Evolutionary conservation across 2,113 vertebrate genomes (phyloP).

Genomic region (Eudyptes chrysolophus): DNA sequence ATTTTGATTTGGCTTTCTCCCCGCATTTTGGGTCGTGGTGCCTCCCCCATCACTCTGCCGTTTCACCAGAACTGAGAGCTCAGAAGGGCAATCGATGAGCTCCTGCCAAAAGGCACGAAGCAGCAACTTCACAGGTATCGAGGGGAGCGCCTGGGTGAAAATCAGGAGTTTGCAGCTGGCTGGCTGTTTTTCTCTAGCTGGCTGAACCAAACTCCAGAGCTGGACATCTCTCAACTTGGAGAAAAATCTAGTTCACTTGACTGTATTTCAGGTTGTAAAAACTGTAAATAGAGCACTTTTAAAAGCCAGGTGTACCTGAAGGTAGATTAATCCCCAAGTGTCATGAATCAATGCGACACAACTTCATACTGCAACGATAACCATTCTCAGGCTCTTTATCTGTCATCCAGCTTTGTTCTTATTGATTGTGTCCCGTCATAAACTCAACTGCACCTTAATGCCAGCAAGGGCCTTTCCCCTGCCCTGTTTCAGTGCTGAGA

Average conservation of each 20-base stretch:
- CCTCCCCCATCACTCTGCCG: not conserved
- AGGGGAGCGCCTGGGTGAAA: not conserved
- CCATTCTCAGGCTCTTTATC: not conserved
- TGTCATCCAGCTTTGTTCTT: not conserved
- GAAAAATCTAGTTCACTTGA: not conserved
- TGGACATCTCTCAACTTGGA: not conserved
- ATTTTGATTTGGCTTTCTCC: not conserved
- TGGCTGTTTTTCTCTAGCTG: not conserved
- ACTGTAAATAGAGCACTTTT: not conserved
- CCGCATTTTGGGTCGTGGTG: not conserved
- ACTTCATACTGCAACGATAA: not conserved
- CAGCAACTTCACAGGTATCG: not conserved
- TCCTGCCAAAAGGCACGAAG: not conserved
- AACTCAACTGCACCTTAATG: not conserved
- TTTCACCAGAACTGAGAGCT: not conserved
- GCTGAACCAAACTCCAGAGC: not conserved
- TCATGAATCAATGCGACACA: not conserved
- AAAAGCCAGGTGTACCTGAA: not conserved
- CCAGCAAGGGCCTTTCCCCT: not conserved
- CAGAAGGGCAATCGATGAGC: not conserved
- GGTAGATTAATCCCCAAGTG: slow-evolving; percentile 4
- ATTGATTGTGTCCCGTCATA: not conserved
- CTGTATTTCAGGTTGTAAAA: not conserved
- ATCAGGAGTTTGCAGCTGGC: not conserved
- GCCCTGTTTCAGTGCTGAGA: not conserved